phyloP scores from a whole-genome alignment of 2,797 vertebrate species.

The Vipera ursinii region DNA sequence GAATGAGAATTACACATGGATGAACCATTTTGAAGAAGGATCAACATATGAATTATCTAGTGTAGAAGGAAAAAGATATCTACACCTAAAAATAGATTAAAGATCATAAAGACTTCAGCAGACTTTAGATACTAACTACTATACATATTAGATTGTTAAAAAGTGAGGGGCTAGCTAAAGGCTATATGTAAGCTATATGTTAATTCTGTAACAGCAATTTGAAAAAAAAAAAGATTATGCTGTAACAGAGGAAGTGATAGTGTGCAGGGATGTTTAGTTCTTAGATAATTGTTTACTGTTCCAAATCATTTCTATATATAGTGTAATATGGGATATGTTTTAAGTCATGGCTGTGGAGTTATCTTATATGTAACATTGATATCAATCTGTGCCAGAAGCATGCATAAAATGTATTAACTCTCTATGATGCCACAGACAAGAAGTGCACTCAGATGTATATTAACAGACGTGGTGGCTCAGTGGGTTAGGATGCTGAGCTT shows the following conservation, averaged over 20 bases:
- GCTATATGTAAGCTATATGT: neutral
- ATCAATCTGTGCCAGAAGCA: neutral
- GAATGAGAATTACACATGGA: neutral
- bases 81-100: neutral
- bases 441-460: neutral
- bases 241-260: neutral
- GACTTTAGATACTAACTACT: conserved; percentile 32
- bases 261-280: neutral
- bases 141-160: conserved; percentile 9
- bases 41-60: neutral
- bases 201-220: neutral
- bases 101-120: conserved; percentile 41
- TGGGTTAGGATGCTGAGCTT: too few relatives aligned
- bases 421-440: neutral
- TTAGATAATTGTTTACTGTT: neutral
- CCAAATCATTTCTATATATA: neutral
- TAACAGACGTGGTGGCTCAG: neutral
- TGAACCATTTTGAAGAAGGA: neutral
- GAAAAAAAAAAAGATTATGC: neutral
- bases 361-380: neutral
- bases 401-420: too few relatives aligned
- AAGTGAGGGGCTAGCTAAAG: conserved; percentile 4
- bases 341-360: neutral
- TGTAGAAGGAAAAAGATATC: neutral
- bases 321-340: neutral